These are phyloP conservation scores for Rhipidura dahli DNA, from an alignment of 2,113 vertebrate species.

Conservation along the genomic window DNA sequence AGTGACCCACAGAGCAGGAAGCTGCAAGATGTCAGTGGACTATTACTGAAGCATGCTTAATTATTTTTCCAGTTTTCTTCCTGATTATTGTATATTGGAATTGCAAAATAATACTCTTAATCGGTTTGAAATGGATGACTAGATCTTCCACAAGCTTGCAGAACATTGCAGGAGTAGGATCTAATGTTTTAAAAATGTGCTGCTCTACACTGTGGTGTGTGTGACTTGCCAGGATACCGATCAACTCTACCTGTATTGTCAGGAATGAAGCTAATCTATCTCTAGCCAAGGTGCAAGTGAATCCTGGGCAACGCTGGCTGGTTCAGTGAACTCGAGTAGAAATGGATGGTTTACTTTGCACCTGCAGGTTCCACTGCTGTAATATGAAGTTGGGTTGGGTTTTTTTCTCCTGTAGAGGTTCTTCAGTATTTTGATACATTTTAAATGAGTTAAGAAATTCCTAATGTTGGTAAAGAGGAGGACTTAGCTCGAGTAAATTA, in stretches of 20 bases:
- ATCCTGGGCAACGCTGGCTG: neutral
- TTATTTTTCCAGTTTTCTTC: constrained; percentile 35
- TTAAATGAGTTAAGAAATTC: neutral
- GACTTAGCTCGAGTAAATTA: neutral
- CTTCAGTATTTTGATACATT: neutral
- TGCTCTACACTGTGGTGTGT: rapidly evolving
- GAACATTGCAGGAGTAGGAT: neutral
- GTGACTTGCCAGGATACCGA: neutral
- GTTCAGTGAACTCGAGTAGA: neutral
- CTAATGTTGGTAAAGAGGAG: neutral
- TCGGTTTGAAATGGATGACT: neutral
- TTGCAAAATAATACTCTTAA: constrained; percentile 3
- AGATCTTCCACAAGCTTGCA: neutral
- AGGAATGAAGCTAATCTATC: neutral
- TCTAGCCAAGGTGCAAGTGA: neutral
- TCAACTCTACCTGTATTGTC: neutral
- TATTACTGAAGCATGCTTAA: neutral
- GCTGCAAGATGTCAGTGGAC: constrained; percentile 1
- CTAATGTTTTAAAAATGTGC: neutral
- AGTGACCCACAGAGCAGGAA: constrained; percentile 24
- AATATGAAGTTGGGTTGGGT: neutral
- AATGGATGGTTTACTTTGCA: neutral
- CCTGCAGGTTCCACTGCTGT: neutral
- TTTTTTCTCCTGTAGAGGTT: neutral
- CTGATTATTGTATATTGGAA: constrained; percentile 4